Conservation (phyloP, 1,140 invertebrate species). For the Seison nebaliae region DNA sequence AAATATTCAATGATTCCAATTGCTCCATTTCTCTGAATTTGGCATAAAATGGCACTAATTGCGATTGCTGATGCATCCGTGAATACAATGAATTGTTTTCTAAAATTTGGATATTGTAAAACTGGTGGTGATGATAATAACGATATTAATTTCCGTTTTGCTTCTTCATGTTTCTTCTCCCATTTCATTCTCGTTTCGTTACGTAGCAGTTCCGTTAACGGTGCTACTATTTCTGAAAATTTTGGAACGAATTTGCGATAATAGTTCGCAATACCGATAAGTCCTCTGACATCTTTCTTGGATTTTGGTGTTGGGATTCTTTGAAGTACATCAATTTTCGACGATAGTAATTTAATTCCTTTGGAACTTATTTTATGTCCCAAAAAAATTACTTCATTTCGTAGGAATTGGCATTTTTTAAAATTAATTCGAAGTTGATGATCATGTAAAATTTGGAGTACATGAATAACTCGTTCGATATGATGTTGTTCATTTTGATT, state of each 20-base stretch:
- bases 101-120: slow-evolving; percentile 11
- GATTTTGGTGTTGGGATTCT: slow-evolving; percentile 14
- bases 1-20: no score
- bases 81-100: slow-evolving; percentile 13
- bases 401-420: slow-evolving; percentile 22
- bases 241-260: slow-evolving; percentile 14
- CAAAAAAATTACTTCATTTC: slow-evolving; percentile 11
- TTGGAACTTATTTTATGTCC: slow-evolving; percentile 14
- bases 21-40: slow-evolving; percentile 12
- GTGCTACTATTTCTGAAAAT: slow-evolving; percentile 11
- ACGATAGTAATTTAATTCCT: slow-evolving; percentile 9
- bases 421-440: slow-evolving; percentile 25
- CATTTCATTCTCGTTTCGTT: slow-evolving; percentile 2
- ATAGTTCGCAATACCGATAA: slow-evolving; percentile 13
- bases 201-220: slow-evolving; percentile 18
- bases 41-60: slow-evolving; percentile 13
- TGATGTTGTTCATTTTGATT: slow-evolving; percentile 23
- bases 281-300: slow-evolving; percentile 16
- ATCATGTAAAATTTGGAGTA: slow-evolving; percentile 20
- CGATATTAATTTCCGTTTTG: slow-evolving; percentile 13
- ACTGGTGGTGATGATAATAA: slow-evolving; percentile 13
- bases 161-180: neutral
- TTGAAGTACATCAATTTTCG: slow-evolving; percentile 15
- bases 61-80: slow-evolving; percentile 14
- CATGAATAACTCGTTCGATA: slow-evolving; percentile 17